phyloP scores from a whole-genome alignment of 2,797 vertebrate genomes.

The Poecilia gillii region DNA sequence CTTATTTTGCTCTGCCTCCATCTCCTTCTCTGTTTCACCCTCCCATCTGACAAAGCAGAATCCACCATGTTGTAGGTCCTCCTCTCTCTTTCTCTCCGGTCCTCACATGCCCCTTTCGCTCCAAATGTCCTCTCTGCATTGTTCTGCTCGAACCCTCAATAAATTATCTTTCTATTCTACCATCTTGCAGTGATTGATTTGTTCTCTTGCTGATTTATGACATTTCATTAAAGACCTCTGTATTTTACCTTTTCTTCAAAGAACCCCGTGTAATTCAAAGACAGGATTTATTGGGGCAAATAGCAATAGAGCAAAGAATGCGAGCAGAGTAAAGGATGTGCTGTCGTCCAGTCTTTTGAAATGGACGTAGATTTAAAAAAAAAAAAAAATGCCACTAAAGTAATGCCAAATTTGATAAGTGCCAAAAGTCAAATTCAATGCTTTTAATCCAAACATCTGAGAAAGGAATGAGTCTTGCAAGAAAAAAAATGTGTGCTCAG shows the following conservation, averaged over 20 bases:
- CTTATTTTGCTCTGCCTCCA: constrained; percentile 49
- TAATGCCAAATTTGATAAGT: constrained; percentile 43
- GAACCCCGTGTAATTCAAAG: constrained; percentile 28
- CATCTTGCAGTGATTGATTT: constrained; percentile 19
- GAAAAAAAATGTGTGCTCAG: constrained; percentile 42
- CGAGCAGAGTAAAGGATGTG: constrained; percentile 30
- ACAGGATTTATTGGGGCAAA: constrained; percentile 39
- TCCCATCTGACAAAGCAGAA: constrained; percentile 59
- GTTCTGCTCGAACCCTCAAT: constrained; percentile 8
- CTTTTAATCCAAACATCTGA: constrained; percentile 74
- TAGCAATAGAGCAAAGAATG: constrained; percentile 38
- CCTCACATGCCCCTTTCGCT: constrained; percentile 23
- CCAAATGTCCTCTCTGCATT: constrained; percentile 2
- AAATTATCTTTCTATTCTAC: constrained; percentile 11
- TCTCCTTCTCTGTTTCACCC: constrained; percentile 57
- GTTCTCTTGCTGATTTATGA: constrained; percentile 25
- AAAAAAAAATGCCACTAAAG: constrained; percentile 35
- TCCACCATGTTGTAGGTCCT: constrained; percentile 62
- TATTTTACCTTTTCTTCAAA: constrained; percentile 46
- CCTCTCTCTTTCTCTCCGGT: constrained; percentile 48
- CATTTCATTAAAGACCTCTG: constrained; percentile 15
- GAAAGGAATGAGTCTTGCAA: constrained; percentile 57
- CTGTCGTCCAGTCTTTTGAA: constrained; percentile 40
- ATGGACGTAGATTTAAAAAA: constrained; percentile 27
- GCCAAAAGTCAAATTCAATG: constrained; percentile 58